Percentiles rank a stretch among this genome's conserved stretches.
Conservation (phyloP, 2,113 vertebrate species). For the Toxostoma redivivum region DNA sequence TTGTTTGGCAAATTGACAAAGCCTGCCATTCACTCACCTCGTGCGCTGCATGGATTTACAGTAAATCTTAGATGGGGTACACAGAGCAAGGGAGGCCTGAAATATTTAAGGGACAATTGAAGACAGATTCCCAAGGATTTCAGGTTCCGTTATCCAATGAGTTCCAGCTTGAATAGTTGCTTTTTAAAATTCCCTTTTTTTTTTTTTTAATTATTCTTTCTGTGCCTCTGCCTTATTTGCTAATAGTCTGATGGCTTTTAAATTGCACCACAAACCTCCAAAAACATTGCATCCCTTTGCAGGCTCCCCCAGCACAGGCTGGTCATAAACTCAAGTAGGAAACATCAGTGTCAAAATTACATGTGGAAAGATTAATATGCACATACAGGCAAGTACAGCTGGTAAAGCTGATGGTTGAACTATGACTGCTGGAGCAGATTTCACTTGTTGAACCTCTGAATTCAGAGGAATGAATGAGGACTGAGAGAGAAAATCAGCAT, state of each 20-base stretch:
- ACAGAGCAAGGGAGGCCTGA: not conserved
- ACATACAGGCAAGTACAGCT: not conserved
- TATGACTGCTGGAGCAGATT: not conserved
- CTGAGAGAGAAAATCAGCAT: not conserved
- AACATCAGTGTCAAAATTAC: not conserved
- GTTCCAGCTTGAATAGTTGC: not conserved
- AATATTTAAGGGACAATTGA: not conserved
- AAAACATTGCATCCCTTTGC: not conserved
- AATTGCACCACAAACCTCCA: not conserved
- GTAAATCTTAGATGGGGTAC: not conserved
- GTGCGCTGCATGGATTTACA: not conserved
- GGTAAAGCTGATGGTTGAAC: not conserved
- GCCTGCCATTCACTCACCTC: not conserved
- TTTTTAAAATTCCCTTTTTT: not conserved
- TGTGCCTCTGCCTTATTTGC: not conserved
- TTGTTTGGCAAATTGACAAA: constrained; percentile 14
- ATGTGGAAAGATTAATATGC: not conserved
- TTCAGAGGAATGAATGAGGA: not conserved
- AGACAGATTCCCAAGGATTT: not conserved
- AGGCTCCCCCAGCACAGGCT: not conserved
- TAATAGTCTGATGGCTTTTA: not conserved
- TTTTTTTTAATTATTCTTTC: not conserved
- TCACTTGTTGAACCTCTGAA: not conserved
- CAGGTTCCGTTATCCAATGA: not conserved
- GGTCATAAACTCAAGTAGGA: not conserved